phyloP scores from a whole-genome alignment of 2,888 invertebrate species.

The Stramonita haemastoma region DNA sequence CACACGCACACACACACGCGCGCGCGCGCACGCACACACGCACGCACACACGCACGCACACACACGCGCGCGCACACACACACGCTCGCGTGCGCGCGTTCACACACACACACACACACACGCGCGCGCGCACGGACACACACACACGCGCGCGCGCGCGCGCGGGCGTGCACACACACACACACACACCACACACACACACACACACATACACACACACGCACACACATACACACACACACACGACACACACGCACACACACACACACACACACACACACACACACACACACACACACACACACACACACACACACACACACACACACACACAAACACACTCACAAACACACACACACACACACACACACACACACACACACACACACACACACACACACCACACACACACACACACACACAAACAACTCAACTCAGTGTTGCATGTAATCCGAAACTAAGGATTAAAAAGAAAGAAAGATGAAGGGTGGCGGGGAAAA shows the following conservation, averaged over 20 bases:
- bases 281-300: not conserved
- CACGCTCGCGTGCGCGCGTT: not conserved
- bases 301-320: not conserved
- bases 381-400: not conserved
- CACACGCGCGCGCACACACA: not conserved
- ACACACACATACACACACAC: not conserved
- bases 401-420: not conserved
- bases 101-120: not conserved
- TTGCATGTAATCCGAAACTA: not conserved
- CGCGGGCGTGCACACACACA: too few species aligned
- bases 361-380: slow-evolving; percentile 19
- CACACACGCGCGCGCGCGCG: too few species aligned
- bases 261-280: slow-evolving; percentile 35
- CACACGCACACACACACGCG: not conserved
- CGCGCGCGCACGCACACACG: not conserved
- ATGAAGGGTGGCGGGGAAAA: too few species aligned
- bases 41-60: not conserved
- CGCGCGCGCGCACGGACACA: not conserved
- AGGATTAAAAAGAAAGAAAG: too few species aligned
- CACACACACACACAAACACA: not conserved
- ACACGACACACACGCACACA: not conserved
- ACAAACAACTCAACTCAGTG: not conserved
- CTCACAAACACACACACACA: slow-evolving; percentile 11
- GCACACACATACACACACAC: not conserved
- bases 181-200: not conserved